Base-by-base conservation (phyloP, 2,797 vertebrate genomes). In the Tragopan temminckii region DNA sequence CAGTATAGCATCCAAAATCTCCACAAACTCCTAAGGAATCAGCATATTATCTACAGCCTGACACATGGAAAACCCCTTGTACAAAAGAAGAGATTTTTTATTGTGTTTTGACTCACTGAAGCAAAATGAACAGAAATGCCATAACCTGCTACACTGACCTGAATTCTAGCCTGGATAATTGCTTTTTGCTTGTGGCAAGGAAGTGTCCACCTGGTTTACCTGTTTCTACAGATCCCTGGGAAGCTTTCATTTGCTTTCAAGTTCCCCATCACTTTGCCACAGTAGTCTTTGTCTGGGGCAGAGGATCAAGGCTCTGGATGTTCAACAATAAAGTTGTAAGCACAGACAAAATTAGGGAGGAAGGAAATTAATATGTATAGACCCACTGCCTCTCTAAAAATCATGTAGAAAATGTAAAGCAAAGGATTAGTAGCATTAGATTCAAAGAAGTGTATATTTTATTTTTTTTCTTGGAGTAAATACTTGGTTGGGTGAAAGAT, bases 301-400 rank as follows among this genome's bases (percentile, higher is more conserved):
- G 8, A 68, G 0, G 1, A 18, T 50, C 17, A 12, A 33, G 1
- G 33, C 19, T 78, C 13, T 2, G 2, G 52, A 23, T 50, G 29
- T 89, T 77, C 53, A 50, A 38, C 35, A 29, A 38, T 36, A 83
- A 38, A 94, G 38, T 17, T 4, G 7, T 27, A 66, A 55, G 12
- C 13, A 70, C 21, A 35, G 29, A 52, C 25, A 59, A 52, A 2
- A 7, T 70, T 29, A 83, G 23, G 48, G 35, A 58, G 59, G 70
- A 40, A 64, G 17, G 8, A 79, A 79, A 62, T 40, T 2, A 68
- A 48, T 80, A 66, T 52, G 45, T 18, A 36, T 48, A 52, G 45
- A 36, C 63, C 6, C 35, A 53, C 40, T 79, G 21, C 19, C 20
- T 68, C 45, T 53, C 42, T 58, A 40, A 69, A 38, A 52, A 74